phyloP scores from a whole-genome alignment of 2,888 invertebrate species.

The Tridacna gigas region DNA sequence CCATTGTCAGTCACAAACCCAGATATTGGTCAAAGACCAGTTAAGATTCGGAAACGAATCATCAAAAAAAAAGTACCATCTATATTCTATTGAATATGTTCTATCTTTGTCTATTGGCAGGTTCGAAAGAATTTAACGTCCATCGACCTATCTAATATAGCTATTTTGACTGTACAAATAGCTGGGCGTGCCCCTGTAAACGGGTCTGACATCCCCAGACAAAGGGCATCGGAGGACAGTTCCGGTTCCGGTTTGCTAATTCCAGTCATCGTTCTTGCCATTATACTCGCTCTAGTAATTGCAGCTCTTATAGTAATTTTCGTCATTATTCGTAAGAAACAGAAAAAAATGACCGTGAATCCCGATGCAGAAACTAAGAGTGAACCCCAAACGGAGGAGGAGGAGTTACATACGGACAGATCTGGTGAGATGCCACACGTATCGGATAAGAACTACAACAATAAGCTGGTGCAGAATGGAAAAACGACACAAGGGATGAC shows the following conservation, averaged over 20 bases:
- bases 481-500: slow-evolving; percentile 43
- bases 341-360: slow-evolving; percentile 39
- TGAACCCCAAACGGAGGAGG: slow-evolving; percentile 66
- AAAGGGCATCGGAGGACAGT: slow-evolving; percentile 2
- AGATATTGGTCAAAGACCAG: too few relatives aligned
- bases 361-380: slow-evolving; percentile 50
- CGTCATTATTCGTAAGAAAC: slow-evolving; percentile 39
- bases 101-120: slow-evolving; percentile 15
- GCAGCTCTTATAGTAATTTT: slow-evolving; percentile 45
- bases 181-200: slow-evolving; percentile 42
- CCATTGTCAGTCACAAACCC: too few relatives aligned
- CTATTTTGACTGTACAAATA: slow-evolving; percentile 49
- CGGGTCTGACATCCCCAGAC: slow-evolving; percentile 25
- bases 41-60: too few relatives aligned
- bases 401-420: slow-evolving; percentile 57
- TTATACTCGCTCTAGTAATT: slow-evolving; percentile 49
- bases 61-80: too few relatives aligned
- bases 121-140: slow-evolving; percentile 31
- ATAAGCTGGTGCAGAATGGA: slow-evolving; percentile 44
- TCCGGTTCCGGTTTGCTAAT: slow-evolving; percentile 39
- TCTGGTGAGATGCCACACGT: slow-evolving; percentile 35
- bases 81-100: too few relatives aligned
- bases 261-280: slow-evolving; percentile 57
- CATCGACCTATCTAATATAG: slow-evolving; percentile 44
- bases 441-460: slow-evolving; percentile 23